Conservation (phyloP, 1,140 invertebrate species). For the Drosophila simulans region DNA sequence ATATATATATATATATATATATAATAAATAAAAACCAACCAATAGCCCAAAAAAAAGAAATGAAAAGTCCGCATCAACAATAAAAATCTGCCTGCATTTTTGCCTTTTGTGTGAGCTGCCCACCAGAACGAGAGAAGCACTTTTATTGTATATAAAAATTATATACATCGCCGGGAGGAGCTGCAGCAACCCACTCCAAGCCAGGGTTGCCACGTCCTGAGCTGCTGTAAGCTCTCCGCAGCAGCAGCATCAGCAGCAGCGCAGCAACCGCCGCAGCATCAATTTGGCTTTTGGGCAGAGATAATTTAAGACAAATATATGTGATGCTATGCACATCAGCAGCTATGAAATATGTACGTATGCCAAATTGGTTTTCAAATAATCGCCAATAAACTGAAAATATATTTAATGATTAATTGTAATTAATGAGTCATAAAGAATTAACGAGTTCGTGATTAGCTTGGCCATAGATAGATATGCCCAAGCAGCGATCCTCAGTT, state of each 20-base stretch:
- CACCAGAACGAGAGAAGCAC: slow-evolving; percentile 60
- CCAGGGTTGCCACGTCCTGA: slow-evolving; percentile 33
- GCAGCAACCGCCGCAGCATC: slow-evolving; percentile 48
- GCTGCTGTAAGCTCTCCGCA: slow-evolving; percentile 30
- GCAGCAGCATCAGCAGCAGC: slow-evolving; percentile 12
- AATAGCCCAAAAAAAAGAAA: slow-evolving; percentile 62
- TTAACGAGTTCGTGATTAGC: slow-evolving; percentile 4
- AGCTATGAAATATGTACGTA: slow-evolving; percentile 84
- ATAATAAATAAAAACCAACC: slow-evolving; percentile 53
- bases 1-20: slow-evolving; percentile 32
- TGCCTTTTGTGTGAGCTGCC: slow-evolving; percentile 67
- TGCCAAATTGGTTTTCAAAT: slow-evolving; percentile 31
- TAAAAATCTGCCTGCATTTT: slow-evolving; percentile 74
- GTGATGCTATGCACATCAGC: slow-evolving; percentile 84
- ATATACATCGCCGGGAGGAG: slow-evolving; percentile 57
- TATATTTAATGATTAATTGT: slow-evolving; percentile 25
- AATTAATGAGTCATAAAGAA: slow-evolving; percentile 27
- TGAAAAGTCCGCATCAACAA: slow-evolving; percentile 52
- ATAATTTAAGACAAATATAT: slow-evolving; percentile 80
- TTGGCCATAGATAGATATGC: not conserved
- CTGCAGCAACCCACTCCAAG: slow-evolving; percentile 42
- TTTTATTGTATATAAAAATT: slow-evolving; percentile 72
- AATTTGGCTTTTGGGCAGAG: slow-evolving; percentile 79
- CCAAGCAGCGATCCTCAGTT: slow-evolving; percentile 2
- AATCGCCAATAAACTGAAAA: slow-evolving; percentile 29